A percentile compares a stretch with the other conserved stretches of the same genome.
Conservation (phyloP, 2,888 invertebrate species). For the Drosophila rubida region DNA sequence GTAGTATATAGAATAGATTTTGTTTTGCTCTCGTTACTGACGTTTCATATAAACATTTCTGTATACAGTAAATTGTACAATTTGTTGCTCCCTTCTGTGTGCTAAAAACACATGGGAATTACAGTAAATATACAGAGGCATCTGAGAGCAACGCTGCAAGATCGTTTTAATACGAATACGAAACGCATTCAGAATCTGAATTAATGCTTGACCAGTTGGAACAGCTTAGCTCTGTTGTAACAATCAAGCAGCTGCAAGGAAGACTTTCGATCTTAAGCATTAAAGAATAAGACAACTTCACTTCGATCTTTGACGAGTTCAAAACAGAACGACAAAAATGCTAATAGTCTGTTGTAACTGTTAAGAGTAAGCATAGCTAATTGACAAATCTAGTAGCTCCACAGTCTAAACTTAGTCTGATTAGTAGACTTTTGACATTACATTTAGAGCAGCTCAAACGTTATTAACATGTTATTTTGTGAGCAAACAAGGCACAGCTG, state of each 20-base stretch:
- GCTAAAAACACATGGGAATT: conserved; percentile 38
- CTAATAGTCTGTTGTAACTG: too few species aligned
- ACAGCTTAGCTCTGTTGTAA: background rate
- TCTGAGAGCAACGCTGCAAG: conserved; percentile 30
- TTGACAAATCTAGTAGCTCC: too few species aligned
- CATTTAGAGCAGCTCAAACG: too few species aligned
- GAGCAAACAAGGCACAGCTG: background rate
- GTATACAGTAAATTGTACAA: conserved; percentile 51
- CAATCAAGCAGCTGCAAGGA: too few species aligned
- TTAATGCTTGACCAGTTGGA: background rate
- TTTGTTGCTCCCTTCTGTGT: conserved; percentile 35
- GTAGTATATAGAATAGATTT: conserved; percentile 24
- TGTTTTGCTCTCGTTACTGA: conserved; percentile 62
- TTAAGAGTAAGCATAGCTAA: too few species aligned
- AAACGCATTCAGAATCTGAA: background rate
- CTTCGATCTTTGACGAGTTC: too few species aligned
- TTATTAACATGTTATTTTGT: too few species aligned
- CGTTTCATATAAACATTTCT: conserved; percentile 70
- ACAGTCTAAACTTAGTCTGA: too few species aligned
- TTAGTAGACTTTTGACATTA: too few species aligned
- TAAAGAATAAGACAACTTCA: too few species aligned
- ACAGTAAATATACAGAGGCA: conserved; percentile 33
- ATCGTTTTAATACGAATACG: conserved; percentile 16
- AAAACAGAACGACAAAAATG: too few species aligned
- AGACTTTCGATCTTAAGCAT: too few species aligned